Conservation (phyloP, 2,797 vertebrate species). For the Alexandromys oeconomus region DNA sequence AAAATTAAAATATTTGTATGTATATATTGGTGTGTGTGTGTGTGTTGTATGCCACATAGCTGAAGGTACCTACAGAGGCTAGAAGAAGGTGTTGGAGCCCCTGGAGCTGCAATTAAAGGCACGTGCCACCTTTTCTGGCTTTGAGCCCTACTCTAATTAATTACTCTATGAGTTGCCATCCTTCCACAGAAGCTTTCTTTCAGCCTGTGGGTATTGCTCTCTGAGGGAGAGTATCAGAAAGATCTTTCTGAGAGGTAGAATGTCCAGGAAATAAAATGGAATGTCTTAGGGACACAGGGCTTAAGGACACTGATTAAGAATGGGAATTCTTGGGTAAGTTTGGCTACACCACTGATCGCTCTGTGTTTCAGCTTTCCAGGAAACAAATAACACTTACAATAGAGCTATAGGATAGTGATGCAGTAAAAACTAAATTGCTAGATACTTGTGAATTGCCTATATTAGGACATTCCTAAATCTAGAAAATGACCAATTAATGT, state of each 20-base stretch:
- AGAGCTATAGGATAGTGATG: background rate
- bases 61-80: background rate
- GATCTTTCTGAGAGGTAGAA: background rate
- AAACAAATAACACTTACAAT: background rate
- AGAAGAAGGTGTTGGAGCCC: background rate
- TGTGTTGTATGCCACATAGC: background rate
- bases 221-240: background rate
- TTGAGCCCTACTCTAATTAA: background rate
- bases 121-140: background rate
- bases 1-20: background rate
- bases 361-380: background rate
- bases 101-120: background rate
- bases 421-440: conserved; percentile 21
- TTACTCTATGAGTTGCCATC: background rate
- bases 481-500: conserved; percentile 11
- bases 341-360: background rate
- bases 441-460: conserved; percentile 3
- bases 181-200: background rate
- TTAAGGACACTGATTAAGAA: background rate
- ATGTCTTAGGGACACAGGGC: background rate
- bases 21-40: background rate
- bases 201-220: background rate
- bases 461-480: background rate
- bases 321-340: background rate
- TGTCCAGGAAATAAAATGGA: background rate